Conservation (phyloP, 1,140 invertebrate genomes). For the Hylaeus volcanicus region DNA sequence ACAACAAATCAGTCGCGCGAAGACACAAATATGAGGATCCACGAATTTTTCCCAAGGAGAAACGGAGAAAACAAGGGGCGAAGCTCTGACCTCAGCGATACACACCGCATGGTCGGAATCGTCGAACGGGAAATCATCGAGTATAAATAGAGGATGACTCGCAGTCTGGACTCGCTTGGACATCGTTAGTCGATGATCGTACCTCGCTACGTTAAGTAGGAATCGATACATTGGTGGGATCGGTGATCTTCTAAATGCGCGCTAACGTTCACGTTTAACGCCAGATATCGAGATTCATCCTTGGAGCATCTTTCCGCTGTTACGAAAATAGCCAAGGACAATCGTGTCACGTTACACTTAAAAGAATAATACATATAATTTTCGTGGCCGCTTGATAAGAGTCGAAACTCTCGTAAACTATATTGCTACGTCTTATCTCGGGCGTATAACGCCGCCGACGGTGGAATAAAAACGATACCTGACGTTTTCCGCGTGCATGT, state of each 20-base stretch:
- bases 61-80: constrained; percentile 25
- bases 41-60: constrained; percentile 41
- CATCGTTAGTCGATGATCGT: constrained; percentile 57
- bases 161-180: constrained; percentile 56
- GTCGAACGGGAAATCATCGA: constrained; percentile 65
- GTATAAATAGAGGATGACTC: constrained; percentile 75
- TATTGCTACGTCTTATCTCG: background rate
- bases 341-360: constrained; percentile 8
- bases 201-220: constrained; percentile 13
- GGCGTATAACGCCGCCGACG: no score
- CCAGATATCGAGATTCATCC: background rate
- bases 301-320: constrained; percentile 5
- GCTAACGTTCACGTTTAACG: constrained; percentile 14
- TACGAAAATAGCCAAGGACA: constrained; percentile 49
- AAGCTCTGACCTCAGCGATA: constrained; percentile 28
- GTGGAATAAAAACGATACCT: background rate
- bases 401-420: background rate
- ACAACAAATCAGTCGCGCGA: background rate
- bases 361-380: background rate
- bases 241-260: constrained; percentile 9
- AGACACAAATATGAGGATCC: background rate
- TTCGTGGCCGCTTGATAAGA: constrained; percentile 13
- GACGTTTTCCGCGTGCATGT: background rate
- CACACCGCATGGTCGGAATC: constrained; percentile 41
- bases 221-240: constrained; percentile 39